phyloP scores from a whole-genome alignment of 2,888 invertebrate species.

The Drepana falcataria region DNA sequence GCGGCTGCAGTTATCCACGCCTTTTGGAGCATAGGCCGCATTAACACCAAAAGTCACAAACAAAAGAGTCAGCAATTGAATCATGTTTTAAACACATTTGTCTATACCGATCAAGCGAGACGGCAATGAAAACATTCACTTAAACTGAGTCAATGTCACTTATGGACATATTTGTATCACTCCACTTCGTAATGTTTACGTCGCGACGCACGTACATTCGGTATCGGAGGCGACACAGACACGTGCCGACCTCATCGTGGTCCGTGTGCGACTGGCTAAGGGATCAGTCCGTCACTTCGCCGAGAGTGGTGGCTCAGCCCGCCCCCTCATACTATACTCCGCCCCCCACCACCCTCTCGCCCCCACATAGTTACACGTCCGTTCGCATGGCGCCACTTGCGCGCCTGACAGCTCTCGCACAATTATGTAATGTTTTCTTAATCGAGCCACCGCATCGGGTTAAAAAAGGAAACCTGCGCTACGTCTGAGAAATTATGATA shows the following conservation, averaged over 20 bases:
- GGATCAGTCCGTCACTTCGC: slow-evolving; percentile 45
- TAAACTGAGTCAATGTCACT: slow-evolving; percentile 33
- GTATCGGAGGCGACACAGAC: slow-evolving; percentile 49
- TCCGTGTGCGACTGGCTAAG: slow-evolving; percentile 62
- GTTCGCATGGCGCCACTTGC: slow-evolving; percentile 73
- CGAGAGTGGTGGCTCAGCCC: slow-evolving; percentile 59
- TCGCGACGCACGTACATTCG: slow-evolving; percentile 58
- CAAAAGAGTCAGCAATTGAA: slow-evolving; percentile 72
- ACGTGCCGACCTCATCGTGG: slow-evolving; percentile 65
- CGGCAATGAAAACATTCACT: slow-evolving; percentile 41
- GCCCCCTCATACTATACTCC: slow-evolving; percentile 46
- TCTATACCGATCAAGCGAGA: slow-evolving; percentile 39
- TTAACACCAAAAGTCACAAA: slow-evolving; percentile 74
- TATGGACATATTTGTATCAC: slow-evolving; percentile 47
- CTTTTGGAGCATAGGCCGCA: slow-evolving; percentile 62
- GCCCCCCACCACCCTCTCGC: slow-evolving; percentile 49
- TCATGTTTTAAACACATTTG: slow-evolving; percentile 74
- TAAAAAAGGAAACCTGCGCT: slow-evolving; percentile 48
- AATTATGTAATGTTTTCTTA: slow-evolving; percentile 77
- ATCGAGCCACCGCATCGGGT: slow-evolving; percentile 61
- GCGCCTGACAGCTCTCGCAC: slow-evolving; percentile 62
- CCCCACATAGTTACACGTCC: slow-evolving; percentile 71
- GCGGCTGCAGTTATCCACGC: slow-evolving; percentile 62
- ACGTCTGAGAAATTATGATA: slow-evolving; percentile 37
- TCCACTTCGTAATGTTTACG: slow-evolving; percentile 67